phyloP scores from a whole-genome alignment of 2,797 vertebrate genomes.

The Anguilla anguilla region DNA sequence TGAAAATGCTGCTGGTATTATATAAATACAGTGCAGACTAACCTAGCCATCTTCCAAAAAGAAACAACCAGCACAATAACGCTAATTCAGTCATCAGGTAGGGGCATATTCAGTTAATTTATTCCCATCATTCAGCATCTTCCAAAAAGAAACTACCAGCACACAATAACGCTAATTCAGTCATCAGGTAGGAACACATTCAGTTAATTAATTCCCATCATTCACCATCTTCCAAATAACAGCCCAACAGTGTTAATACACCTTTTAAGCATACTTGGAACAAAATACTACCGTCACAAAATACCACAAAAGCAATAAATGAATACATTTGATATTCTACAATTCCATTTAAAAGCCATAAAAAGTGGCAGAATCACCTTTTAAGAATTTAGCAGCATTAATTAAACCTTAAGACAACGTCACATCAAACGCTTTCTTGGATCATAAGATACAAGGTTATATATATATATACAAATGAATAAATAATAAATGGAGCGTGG shows the following conservation, averaged over 20 bases:
- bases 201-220: not conserved
- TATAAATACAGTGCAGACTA: not conserved
- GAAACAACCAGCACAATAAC: not conserved
- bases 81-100: not conserved
- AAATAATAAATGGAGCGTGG: slow-evolving; percentile 13
- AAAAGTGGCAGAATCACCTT: not conserved
- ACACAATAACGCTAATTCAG: not conserved
- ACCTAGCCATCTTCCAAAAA: not conserved
- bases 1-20: not conserved
- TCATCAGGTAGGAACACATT: not conserved
- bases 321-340: not conserved
- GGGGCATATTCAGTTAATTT: not conserved
- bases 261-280: not conserved
- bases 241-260: not conserved
- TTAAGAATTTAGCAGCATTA: not conserved
- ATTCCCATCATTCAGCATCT: not conserved
- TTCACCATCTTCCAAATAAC: not conserved
- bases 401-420: not conserved
- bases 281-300: not conserved
- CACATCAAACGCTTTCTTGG: not conserved
- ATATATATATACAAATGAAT: not conserved
- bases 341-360: not conserved
- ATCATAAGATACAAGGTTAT: not conserved
- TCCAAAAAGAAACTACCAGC: not conserved
- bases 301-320: not conserved